A percentile compares a stretch with the other conserved stretches of the same genome.
Conservation (phyloP, 2,888 invertebrate species). For the Tuta absoluta region DNA sequence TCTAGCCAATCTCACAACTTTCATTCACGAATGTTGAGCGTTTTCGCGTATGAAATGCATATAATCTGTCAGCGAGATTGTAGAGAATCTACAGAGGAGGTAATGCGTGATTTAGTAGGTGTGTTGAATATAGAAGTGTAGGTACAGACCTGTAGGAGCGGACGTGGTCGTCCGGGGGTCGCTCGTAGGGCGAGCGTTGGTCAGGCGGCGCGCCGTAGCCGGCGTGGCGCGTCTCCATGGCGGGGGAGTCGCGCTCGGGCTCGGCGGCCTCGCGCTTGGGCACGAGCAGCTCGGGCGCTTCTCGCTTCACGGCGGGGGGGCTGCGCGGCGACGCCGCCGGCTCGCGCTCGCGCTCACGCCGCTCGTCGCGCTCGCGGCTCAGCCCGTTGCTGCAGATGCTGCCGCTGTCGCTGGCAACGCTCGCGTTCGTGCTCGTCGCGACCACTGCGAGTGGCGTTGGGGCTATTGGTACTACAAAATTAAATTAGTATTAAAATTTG, state of each 20-base stretch:
- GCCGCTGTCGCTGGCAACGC: constrained; percentile 27
- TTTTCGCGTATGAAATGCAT: constrained; percentile 15
- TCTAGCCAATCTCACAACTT: constrained; percentile 18
- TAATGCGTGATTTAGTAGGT: not conserved
- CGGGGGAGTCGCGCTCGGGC: constrained; percentile 87
- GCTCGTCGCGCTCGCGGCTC: constrained; percentile 8
- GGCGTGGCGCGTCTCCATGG: constrained; percentile 86
- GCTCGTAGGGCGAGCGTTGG: constrained; percentile 85
- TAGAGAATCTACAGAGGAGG: constrained; percentile 26
- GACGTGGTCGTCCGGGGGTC: constrained; percentile 83
- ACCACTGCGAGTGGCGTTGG: constrained; percentile 12
- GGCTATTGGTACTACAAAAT: constrained; percentile 33
- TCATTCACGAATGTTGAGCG: constrained; percentile 29
- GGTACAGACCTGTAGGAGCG: constrained; percentile 77
- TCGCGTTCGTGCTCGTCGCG: constrained; percentile 30
- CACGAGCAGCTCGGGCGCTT: constrained; percentile 81
- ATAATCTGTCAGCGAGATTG: constrained; percentile 4
- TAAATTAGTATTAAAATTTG: not conserved
- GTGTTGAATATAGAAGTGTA: constrained; percentile 48
- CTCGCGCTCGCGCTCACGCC: constrained; percentile 49
- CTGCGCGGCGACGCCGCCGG: constrained; percentile 51
- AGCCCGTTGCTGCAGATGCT: constrained; percentile 34
- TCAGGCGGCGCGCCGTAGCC: constrained; percentile 85
- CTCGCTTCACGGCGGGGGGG: constrained; percentile 72
- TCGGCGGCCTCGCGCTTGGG: constrained; percentile 85